Conservation (phyloP, 2,113 vertebrate species). For the Dromiciops gliroides region DNA sequence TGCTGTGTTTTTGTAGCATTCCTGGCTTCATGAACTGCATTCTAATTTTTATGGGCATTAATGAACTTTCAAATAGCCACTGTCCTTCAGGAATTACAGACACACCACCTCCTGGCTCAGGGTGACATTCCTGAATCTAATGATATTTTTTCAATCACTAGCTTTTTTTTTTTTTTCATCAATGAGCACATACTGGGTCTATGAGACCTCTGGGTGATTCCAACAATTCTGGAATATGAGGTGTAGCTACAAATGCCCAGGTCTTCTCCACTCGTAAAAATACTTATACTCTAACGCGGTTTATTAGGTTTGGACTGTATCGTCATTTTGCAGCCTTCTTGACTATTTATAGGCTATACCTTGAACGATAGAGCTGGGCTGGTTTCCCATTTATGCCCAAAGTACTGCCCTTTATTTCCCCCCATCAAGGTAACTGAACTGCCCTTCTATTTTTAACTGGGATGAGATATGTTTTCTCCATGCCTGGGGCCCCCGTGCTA, state of each 20-base stretch:
- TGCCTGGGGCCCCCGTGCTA: background rate
- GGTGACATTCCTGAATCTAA: constrained; percentile 40
- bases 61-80: constrained; percentile 46
- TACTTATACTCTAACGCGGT: background rate
- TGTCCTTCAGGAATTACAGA: constrained; percentile 35
- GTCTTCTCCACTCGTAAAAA: constrained; percentile 16
- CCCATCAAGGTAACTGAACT: background rate
- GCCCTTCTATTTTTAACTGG: background rate
- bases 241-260: background rate
- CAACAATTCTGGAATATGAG: constrained; percentile 13
- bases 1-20: constrained; percentile 23
- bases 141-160: constrained; percentile 12
- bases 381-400: background rate
- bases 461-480: constrained; percentile 2
- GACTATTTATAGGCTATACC: background rate
- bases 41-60: constrained; percentile 57
- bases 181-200: background rate
- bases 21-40: background rate
- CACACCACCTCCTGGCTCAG: background rate
- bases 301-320: constrained; percentile 37
- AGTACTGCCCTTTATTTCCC: background rate
- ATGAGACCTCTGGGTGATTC: background rate
- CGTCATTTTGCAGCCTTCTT: constrained; percentile 43
- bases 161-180: constrained; percentile 51
- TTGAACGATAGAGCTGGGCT: background rate